Base-by-base conservation (phyloP, 2,797 vertebrate species). In the Hippocampus kuda region DNA sequence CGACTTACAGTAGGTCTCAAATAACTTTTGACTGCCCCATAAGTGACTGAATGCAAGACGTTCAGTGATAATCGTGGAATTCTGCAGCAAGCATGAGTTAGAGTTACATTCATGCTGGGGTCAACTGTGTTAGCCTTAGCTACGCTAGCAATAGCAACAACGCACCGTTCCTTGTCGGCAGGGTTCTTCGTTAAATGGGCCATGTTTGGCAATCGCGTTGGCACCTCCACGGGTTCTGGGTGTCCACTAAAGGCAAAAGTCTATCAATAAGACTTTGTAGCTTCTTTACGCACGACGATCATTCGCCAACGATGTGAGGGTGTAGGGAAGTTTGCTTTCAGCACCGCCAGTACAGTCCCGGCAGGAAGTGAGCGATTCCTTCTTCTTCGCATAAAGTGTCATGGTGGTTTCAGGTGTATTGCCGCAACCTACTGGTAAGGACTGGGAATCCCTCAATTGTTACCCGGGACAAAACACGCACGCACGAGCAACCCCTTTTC, bases 91-190 rank as follows among this genome's bases (percentile, higher is more conserved):
- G 18, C 6, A 27, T 20, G 8, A 27, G 16, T 26, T 20, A 27
- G 6, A 10, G 13, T 7, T 65, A 0, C 5, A 27, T 24, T 5
- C 16, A 22, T 1, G 11, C 2, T 20, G 27, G 3, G 0, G 5
- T 1, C 13, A 34, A 26, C 5, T 42, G 62, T 22, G 56, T 56
- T 79, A 79, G 77, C 77, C 54, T 49, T 49, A 78, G 77, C 74
- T 38, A 22, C 24, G 70, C 70, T 26, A 5, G 22, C 49, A 10
- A 2, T 0, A 27, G 16, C 67, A 65, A 71, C 71, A 66, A 30
- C 85, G 72, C 62, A 91, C 91, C 91, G 84, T 68, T 89, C 88
- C 71, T 90, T 89, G 1, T 88, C 89, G 0, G 86, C 87, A 6
- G 87, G 88, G 62, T 90, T 90, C n/a, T 79, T 69, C 1, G 82